Evolutionary conservation across 2,113 vertebrate species (phyloP).

Genomic region (Alces alces): DNA sequence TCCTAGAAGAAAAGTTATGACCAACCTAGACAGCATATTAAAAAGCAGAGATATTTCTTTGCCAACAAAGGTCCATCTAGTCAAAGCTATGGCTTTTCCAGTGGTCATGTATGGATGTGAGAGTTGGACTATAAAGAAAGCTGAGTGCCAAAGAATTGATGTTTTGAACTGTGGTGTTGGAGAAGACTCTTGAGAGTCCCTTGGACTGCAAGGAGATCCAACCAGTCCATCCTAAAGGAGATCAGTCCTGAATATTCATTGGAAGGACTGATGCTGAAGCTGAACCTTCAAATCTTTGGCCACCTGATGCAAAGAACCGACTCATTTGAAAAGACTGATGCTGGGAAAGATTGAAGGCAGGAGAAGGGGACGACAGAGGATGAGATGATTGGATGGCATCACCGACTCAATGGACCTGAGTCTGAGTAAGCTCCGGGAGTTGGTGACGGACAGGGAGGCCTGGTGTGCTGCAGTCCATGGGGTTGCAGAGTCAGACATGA

Average conservation of each 20-base stretch:
- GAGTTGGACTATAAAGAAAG: neutral
- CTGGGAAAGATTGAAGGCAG: neutral
- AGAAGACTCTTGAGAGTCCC: neutral
- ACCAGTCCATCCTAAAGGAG: neutral
- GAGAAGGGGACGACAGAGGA: neutral
- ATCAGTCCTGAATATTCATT: neutral
- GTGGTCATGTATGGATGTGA: neutral
- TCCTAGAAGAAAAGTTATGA: neutral
- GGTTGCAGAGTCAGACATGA: neutral
- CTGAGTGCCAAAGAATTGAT: fast-evolving
- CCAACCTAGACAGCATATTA: neutral
- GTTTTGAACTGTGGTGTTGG: neutral
- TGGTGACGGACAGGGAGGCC: neutral
- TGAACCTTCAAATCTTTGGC: neutral
- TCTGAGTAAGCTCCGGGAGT: neutral
- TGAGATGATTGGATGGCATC: neutral
- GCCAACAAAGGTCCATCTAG: neutral
- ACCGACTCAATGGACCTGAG: neutral
- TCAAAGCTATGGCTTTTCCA: neutral
- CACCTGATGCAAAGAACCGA: neutral
- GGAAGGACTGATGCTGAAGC: neutral
- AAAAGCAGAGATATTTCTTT: neutral
- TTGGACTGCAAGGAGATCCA: neutral
- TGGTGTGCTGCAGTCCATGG: neutral
- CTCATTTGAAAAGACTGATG: neutral